A percentile compares a stretch with the other conserved stretches of the same genome.
Evolutionary conservation across 2,113 vertebrate species (phyloP).

Genomic region (Piprites chloris): DNA sequence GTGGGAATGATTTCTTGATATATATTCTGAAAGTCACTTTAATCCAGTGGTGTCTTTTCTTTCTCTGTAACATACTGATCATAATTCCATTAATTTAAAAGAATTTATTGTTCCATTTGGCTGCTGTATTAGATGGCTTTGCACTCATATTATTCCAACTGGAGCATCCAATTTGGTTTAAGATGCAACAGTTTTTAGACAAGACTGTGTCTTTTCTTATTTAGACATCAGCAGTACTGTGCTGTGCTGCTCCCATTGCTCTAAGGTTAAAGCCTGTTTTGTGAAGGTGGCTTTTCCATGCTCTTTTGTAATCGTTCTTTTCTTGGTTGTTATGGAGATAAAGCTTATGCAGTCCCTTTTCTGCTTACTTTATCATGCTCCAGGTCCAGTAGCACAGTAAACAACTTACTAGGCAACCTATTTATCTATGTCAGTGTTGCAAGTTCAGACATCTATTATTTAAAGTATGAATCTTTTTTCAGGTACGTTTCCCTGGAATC

Average conservation of each 20-base stretch:
- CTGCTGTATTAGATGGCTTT: not conserved
- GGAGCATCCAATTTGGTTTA: not conserved
- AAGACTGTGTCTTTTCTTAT: constrained; percentile 26
- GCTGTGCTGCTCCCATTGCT: constrained; percentile 22
- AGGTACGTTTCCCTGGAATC: constrained; percentile 14
- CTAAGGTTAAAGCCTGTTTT: constrained; percentile 62
- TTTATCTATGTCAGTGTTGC: constrained; percentile 77
- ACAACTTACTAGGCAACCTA: constrained; percentile 80
- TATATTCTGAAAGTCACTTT: not conserved
- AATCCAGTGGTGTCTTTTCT: not conserved
- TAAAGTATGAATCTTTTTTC: constrained; percentile 68
- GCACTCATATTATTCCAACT: not conserved
- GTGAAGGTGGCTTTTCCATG: constrained; percentile 48
- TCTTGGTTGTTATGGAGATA: constrained; percentile 73
- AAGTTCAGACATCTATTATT: constrained; percentile 76
- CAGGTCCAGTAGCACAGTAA: constrained; percentile 73
- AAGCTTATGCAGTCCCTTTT: constrained; percentile 25
- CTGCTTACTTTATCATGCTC: constrained; percentile 68
- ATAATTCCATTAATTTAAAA: constrained; percentile 7
- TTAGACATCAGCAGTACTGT: constrained; percentile 50
- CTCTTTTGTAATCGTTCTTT: constrained; percentile 59
- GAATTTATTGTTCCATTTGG: not conserved
- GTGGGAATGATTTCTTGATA: not conserved
- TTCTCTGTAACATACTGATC: not conserved
- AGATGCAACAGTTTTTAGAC: not conserved